Conservation (phyloP, 2,113 vertebrate genomes). For the Clarias macrocephalus region DNA sequence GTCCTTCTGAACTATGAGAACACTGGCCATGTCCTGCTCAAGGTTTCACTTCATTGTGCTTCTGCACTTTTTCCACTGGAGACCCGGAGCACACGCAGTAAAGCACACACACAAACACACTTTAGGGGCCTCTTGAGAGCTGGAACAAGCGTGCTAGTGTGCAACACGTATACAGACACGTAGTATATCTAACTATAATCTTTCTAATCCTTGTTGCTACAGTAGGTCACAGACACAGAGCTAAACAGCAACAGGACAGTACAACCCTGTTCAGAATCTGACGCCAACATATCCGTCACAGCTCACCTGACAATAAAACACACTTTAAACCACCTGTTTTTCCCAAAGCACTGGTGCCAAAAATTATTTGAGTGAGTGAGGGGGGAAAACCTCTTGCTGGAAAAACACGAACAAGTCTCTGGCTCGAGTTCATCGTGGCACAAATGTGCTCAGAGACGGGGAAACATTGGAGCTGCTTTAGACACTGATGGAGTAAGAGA, state of each 20-base stretch:
- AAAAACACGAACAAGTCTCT: constrained; percentile 34
- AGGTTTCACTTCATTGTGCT: not conserved
- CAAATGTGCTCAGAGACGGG: constrained; percentile 42
- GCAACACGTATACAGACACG: not conserved
- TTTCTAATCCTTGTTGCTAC: constrained; percentile 6
- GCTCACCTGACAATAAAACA: not conserved
- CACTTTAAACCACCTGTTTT: constrained; percentile 39
- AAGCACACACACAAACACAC: not conserved
- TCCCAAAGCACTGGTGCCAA: not conserved
- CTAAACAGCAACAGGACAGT: not conserved
- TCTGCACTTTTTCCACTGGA: not conserved
- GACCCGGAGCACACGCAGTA: not conserved
- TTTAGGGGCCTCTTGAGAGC: not conserved
- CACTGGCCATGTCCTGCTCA: constrained; percentile 3
- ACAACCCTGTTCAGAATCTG: not conserved
- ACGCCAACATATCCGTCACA: not conserved
- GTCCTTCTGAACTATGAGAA: not conserved
- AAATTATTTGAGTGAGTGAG: not conserved
- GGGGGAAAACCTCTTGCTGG: not conserved
- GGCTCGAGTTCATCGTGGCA: constrained; percentile 19
- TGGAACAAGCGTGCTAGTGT: not conserved
- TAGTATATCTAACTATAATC: not conserved
- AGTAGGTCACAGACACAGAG: not conserved
- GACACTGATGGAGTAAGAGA: not conserved
- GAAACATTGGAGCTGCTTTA: constrained; percentile 15